phyloP scores from a whole-genome alignment of 92 coral and sea anemone genomes.

The Porites evermanni region DNA sequence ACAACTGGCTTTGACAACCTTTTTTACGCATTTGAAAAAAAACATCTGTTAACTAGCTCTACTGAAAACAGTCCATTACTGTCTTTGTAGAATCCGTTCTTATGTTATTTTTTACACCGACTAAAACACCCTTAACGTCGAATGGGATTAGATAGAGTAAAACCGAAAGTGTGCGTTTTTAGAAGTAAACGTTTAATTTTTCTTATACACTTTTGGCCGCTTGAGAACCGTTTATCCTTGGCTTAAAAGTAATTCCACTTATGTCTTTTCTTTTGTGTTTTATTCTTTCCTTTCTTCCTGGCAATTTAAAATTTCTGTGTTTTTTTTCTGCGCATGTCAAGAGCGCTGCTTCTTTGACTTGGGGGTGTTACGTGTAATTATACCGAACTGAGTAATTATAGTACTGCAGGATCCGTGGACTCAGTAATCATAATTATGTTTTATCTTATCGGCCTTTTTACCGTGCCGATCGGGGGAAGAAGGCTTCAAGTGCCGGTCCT shows the following conservation, averaged over 20 bases:
- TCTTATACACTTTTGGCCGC: neutral
- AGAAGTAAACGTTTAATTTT: neutral
- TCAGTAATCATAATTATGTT: constrained; percentile 13
- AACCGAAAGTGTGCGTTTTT: neutral
- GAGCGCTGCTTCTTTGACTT: neutral
- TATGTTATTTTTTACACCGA: neutral
- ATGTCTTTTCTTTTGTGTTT: neutral
- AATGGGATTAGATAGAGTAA: neutral
- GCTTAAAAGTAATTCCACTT: neutral
- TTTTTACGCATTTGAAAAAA: too few relatives aligned
- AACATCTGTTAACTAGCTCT: neutral
- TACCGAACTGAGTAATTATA: constrained; percentile 15
- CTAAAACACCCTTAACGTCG: neutral
- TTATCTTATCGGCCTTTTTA: constrained; percentile 22
- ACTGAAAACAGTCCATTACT: neutral
- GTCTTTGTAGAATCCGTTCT: neutral
- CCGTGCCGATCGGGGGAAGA: constrained; percentile 35
- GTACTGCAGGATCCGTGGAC: constrained; percentile 27
- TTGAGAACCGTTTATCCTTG: constrained; percentile 9
- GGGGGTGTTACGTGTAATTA: constrained; percentile 15
- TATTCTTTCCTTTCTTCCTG: neutral
- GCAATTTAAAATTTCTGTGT: neutral
- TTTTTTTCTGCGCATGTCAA: neutral
- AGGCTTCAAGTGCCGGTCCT: constrained; percentile 5
- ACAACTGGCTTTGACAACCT: too few relatives aligned